Evolutionary conservation across 2,888 invertebrate genomes (phyloP).

Genomic region (Harpagoxenus sublaevis): DNA sequence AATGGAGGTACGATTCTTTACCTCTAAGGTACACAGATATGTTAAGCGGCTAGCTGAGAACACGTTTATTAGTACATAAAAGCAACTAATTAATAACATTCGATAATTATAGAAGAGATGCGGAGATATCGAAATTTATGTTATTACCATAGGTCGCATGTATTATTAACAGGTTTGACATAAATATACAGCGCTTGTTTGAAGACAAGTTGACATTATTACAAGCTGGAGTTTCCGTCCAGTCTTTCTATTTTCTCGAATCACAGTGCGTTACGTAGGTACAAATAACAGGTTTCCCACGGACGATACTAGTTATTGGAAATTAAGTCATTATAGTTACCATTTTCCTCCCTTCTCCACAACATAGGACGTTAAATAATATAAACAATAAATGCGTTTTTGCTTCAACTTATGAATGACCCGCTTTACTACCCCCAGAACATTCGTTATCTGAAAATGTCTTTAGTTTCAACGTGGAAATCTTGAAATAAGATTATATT

Average conservation of each 20-base stretch:
- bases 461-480: no score
- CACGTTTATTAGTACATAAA: neutral
- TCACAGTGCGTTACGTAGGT: neutral
- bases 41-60: neutral
- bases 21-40: no score
- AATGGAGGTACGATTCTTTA: no score
- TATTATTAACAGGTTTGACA: neutral
- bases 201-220: neutral
- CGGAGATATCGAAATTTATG: neutral
- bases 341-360: neutral
- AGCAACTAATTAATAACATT: neutral
- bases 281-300: conserved; percentile 26
- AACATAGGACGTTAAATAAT: neutral
- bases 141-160: neutral
- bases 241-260: conserved; percentile 1
- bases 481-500: no score
- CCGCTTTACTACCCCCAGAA: no score
- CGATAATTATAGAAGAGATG: neutral
- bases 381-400: conserved; percentile 12
- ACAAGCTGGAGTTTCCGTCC: neutral
- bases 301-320: neutral
- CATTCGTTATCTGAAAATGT: no score
- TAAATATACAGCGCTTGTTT: neutral
- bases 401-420: neutral
- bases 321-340: conserved; percentile 10